A percentile compares a stretch with the other conserved stretches of the same genome.
phyloP scores from a whole-genome alignment of 2,797 vertebrate genomes.

The Crocidura indochinensis region DNA sequence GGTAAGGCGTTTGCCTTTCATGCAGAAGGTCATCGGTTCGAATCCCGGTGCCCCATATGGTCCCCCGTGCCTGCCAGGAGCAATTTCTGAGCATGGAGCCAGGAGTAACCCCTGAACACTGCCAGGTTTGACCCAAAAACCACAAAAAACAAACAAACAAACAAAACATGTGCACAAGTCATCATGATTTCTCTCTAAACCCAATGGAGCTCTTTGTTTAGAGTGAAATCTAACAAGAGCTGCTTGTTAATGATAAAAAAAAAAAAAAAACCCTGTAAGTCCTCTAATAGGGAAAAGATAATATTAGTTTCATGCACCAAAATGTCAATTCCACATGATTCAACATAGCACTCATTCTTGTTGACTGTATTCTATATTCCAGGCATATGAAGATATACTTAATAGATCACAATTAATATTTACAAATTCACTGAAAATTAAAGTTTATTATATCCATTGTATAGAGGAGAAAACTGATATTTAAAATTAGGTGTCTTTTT shows the following conservation, averaged over 20 bases:
- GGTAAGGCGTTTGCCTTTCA: no score
- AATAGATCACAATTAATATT: neutral
- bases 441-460: constrained; percentile 8
- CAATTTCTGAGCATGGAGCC: no score
- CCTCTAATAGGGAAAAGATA: neutral
- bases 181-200: no score
- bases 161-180: no score
- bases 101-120: no score
- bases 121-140: no score
- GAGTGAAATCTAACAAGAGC: neutral
- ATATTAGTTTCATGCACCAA: constrained; percentile 11
- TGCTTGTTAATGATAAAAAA: constrained; percentile 8
- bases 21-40: no score
- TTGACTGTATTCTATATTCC: neutral
- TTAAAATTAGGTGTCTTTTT: neutral
- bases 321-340: neutral
- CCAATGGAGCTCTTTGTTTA: no score
- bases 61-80: no score
- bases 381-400: neutral
- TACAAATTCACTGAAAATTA: neutral
- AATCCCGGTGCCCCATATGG: no score
- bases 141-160: no score
- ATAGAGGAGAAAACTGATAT: constrained; percentile 10
- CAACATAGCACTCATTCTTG: neutral
- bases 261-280: no score